Base-by-base conservation (phyloP, 2,113 vertebrate species). In the Entelurus aequoreus region DNA sequence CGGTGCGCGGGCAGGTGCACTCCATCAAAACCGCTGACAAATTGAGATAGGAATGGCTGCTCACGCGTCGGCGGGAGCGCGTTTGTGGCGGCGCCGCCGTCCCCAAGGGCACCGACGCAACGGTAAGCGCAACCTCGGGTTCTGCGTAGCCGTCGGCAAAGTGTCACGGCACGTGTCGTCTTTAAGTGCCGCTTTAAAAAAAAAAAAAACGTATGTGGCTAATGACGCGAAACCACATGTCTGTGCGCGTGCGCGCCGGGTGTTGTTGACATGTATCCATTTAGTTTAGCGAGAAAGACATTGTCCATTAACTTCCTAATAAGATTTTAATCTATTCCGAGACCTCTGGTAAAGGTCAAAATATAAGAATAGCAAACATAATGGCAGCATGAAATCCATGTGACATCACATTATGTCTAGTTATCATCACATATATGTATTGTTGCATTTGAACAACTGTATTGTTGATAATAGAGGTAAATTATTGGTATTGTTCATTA, bases 231-330 rank as follows among this genome's bases (percentile, higher is more conserved):
- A 79, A 74, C 71, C 51, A 60, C 71, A 37, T 46, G 38, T 35
- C 35, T 64, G 61, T 52, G 61, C 19, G 11, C 28, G 56, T 62
- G 6, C 62, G 48, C 49, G 71, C 11, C 66, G 68, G 78, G 82
- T 77, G 79, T 82, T 65, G 44, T 52, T 80, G 79, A 86, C 85
- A 86, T 87, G 85, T 80, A 84, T 86, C 86, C 82, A 87, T 88
- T 88, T 81, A 79, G 66, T 81, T 75, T 77, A 69, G 80, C 81
- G 82, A 86, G 87, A 85, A 84, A 85, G 82, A 76, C 84, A 87
- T 84, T 83, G 84, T 68, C 85, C 85, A 87, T 89, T 89, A 89
- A 84, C 76, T 74, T 62, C 76, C 81, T 89, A 89, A 88, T 87
- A 82, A 76, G 77, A 75, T 79, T 81, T 76, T 85, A 87, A 90